Percentiles rank a stretch among this genome's conserved stretches.
Conservation (phyloP, 2,797 vertebrate genomes). For the Centropyge bicolor region DNA sequence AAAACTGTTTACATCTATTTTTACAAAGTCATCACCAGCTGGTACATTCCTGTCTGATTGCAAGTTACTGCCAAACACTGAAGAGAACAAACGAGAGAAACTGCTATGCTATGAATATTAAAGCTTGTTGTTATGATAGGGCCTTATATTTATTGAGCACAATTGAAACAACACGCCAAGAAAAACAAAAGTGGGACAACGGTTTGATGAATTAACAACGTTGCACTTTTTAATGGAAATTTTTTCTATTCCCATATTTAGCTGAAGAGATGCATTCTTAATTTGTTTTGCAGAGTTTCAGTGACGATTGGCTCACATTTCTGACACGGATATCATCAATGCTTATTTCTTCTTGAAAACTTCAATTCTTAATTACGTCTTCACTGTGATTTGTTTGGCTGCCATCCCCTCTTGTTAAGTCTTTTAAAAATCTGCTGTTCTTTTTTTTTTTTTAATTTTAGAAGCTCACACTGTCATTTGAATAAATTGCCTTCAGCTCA, state of each 20-base stretch:
- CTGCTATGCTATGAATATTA: slow-evolving; percentile 56
- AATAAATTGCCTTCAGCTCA: slow-evolving; percentile 62
- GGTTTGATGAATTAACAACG: slow-evolving; percentile 57
- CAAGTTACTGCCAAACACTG: slow-evolving; percentile 81
- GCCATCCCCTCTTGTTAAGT: slow-evolving; percentile 38
- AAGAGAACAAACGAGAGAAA: slow-evolving; percentile 67
- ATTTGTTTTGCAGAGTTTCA: slow-evolving; percentile 52
- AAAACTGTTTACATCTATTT: slow-evolving; percentile 88
- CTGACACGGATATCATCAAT: slow-evolving; percentile 31
- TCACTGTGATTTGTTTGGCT: slow-evolving; percentile 36
- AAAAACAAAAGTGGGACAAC: slow-evolving; percentile 67
- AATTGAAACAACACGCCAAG: slow-evolving; percentile 73
- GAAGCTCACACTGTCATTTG: slow-evolving; percentile 35
- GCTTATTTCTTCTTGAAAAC: slow-evolving; percentile 37
- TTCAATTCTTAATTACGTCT: slow-evolving; percentile 34
- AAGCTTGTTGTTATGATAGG: slow-evolving; percentile 67
- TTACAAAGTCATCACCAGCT: slow-evolving; percentile 84
- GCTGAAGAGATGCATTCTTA: slow-evolving; percentile 41
- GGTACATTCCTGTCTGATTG: slow-evolving; percentile 86
- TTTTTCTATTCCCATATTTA: slow-evolving; percentile 55
- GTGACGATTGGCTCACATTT: slow-evolving; percentile 51
- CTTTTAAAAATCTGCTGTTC: slow-evolving; percentile 46
- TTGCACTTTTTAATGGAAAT: slow-evolving; percentile 72
- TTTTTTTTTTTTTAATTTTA: slow-evolving; percentile 32
- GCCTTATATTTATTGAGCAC: slow-evolving; percentile 75